phyloP scores from a whole-genome alignment of 2,113 vertebrate species.

The Salvelinus fontinalis region DNA sequence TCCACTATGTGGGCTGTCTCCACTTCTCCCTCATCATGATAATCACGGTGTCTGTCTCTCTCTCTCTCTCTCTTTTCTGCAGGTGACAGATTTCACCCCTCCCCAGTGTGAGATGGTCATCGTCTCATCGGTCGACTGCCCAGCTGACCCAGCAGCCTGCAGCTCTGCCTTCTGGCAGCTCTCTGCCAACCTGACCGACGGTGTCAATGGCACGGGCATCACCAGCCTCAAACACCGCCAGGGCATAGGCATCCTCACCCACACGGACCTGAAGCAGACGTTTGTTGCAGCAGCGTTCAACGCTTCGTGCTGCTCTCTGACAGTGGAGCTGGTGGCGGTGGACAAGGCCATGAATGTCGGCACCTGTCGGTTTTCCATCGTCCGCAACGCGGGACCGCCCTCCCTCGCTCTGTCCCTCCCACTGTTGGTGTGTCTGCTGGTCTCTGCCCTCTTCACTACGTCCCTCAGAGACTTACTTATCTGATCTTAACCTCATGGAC shows the following conservation, averaged over 20 bases:
- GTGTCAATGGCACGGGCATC: slow-evolving; percentile 61
- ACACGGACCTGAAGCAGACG: background rate
- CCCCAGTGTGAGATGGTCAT: slow-evolving; percentile 56
- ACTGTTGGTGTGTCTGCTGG: slow-evolving; percentile 58
- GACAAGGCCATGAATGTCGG: slow-evolving; percentile 71
- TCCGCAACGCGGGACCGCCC: slow-evolving; percentile 29
- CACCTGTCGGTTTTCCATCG: slow-evolving; percentile 62
- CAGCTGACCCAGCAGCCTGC: slow-evolving; percentile 48
- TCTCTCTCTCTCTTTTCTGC: slow-evolving; percentile 2
- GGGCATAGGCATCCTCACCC: slow-evolving; percentile 52
- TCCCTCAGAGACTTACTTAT: background rate
- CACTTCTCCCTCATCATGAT: background rate
- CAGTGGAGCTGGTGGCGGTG: slow-evolving; percentile 59
- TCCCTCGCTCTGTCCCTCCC: slow-evolving; percentile 36
- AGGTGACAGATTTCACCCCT: slow-evolving; percentile 70
- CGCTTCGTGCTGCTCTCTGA: slow-evolving; percentile 69
- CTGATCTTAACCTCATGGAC: no score
- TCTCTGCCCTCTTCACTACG: slow-evolving; percentile 12
- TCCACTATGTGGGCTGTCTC: background rate
- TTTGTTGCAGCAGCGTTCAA: slow-evolving; percentile 47
- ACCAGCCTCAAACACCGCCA: slow-evolving; percentile 37
- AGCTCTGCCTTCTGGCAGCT: slow-evolving; percentile 53
- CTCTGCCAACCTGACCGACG: slow-evolving; percentile 62
- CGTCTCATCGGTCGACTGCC: slow-evolving; percentile 41
- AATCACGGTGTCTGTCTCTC: background rate